Evolutionary conservation across 1,140 invertebrate genomes (phyloP).

Genomic region (Epicauta chinensis): DNA sequence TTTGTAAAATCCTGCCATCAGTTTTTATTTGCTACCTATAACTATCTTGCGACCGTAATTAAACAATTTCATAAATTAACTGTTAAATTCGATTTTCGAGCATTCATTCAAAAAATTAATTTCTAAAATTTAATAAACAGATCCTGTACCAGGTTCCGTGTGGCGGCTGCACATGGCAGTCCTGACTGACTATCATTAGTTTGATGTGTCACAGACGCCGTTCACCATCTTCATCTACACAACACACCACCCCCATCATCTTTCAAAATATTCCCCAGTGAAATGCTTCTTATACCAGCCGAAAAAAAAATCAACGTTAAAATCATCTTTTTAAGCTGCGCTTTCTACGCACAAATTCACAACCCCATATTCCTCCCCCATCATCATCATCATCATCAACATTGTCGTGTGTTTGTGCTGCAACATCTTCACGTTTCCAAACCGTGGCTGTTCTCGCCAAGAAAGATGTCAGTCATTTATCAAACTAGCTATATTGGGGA

Average conservation of each 20-base stretch:
- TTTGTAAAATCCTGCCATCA: too few species aligned
- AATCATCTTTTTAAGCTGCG: constrained; percentile 24
- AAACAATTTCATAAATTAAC: too few species aligned
- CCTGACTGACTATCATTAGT: constrained; percentile 30
- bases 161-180: constrained; percentile 25
- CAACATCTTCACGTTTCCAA: neutral
- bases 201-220: constrained; percentile 25
- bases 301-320: constrained; percentile 30
- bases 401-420: too few species aligned
- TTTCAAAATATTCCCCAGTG: too few species aligned
- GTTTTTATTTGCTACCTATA: too few species aligned
- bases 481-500: constrained; percentile 23
- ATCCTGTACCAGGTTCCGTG: constrained; percentile 3
- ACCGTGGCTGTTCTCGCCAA: constrained; percentile 2
- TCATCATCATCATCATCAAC: too few species aligned
- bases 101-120: too few species aligned
- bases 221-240: too few species aligned
- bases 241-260: too few species aligned
- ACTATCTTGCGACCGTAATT: too few species aligned
- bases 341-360: constrained; percentile 4
- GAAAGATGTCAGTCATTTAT: constrained; percentile 39
- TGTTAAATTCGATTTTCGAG: too few species aligned
- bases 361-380: constrained; percentile 13
- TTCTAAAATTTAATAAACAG: constrained; percentile 12
- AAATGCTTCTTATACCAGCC: too few species aligned